Conservation (phyloP, 2,113 vertebrate species). For the Choloepus hoffmanni region DNA sequence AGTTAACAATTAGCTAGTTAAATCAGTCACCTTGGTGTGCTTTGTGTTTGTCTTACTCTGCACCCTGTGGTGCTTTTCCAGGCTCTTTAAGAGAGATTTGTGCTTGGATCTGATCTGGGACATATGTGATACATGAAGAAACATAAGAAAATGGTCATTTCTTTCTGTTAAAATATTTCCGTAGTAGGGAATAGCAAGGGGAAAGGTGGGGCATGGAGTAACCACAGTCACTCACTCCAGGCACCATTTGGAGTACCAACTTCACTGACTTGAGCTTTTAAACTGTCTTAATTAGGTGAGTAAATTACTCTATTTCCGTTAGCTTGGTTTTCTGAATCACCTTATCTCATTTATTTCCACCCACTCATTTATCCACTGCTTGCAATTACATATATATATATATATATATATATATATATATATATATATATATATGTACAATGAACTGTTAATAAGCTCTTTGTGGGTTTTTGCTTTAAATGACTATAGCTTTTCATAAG, state of each 20-base stretch:
- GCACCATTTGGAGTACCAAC: neutral
- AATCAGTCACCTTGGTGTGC: conserved; percentile 58
- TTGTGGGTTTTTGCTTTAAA: conserved; percentile 25
- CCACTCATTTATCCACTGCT: neutral
- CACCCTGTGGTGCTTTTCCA: conserved; percentile 44
- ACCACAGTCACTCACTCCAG: neutral
- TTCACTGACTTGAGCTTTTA: conserved; percentile 6
- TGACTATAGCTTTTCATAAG: neutral
- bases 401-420: no score
- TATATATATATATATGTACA: neutral
- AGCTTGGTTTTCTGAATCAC: conserved; percentile 39
- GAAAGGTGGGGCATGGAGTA: neutral
- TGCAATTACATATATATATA: neutral
- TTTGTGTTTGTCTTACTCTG: conserved; percentile 22
- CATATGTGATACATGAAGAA: neutral
- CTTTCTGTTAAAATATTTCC: neutral
- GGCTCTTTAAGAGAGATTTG: conserved; percentile 79
- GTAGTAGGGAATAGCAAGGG: neutral
- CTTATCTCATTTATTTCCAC: neutral
- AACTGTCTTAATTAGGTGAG: conserved; percentile 24
- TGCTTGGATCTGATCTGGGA: conserved; percentile 63
- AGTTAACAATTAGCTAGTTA: conserved; percentile 73
- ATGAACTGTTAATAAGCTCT: neutral
- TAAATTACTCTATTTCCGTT: neutral
- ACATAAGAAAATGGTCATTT: conserved; percentile 24